Evolutionary conservation across 2,797 vertebrate species (phyloP).

Genomic region (Orestias chungarensis): DNA sequence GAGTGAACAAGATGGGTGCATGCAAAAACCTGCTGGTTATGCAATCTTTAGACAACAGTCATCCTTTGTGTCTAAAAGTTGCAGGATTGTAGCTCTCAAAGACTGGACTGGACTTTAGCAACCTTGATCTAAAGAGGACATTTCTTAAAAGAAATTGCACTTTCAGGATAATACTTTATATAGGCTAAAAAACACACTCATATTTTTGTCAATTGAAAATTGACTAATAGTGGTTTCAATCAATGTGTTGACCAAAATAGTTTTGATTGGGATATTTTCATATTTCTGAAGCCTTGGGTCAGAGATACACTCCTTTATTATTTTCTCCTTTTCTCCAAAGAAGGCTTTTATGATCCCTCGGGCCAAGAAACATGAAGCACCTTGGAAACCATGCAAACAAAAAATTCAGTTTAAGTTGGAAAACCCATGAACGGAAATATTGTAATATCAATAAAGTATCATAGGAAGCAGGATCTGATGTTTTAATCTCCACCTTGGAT

Average conservation of each 20-base stretch:
- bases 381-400: constrained; percentile 42
- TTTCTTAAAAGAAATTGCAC: too few relatives aligned
- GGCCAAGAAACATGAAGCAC: constrained; percentile 51
- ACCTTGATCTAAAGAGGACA: neutral
- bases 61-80: too few relatives aligned
- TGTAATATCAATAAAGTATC: constrained; percentile 58
- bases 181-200: too few relatives aligned
- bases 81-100: too few relatives aligned
- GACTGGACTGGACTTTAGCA: too few relatives aligned
- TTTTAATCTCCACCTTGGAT: constrained; percentile 66
- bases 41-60: too few relatives aligned
- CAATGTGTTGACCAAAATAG: neutral
- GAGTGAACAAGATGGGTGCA: too few relatives aligned
- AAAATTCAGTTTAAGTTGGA: constrained; percentile 49
- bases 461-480: constrained; percentile 73
- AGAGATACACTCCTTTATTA: neutral
- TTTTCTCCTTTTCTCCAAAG: constrained; percentile 28
- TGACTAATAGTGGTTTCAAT: too few relatives aligned
- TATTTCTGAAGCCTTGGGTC: neutral
- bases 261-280: neutral
- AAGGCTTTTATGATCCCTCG: constrained; percentile 34
- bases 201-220: too few relatives aligned
- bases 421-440: constrained; percentile 66
- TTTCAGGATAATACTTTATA: too few relatives aligned
- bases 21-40: too few relatives aligned